Evolutionary conservation across 2,797 vertebrate species (phyloP).

Genomic region (Tragelaphus oryx): DNA sequence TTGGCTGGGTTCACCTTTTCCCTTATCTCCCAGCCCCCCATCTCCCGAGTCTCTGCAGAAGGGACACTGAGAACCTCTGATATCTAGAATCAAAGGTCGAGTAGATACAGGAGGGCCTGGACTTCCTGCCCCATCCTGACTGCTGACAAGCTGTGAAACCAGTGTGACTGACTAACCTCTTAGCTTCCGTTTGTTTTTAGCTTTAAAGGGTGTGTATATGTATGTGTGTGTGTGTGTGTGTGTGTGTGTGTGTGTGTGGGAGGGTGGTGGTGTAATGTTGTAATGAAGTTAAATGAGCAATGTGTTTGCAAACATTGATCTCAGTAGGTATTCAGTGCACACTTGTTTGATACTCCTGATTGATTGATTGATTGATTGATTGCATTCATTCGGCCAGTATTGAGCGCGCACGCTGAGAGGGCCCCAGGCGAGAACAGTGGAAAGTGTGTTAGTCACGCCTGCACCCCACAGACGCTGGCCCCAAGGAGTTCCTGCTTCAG

Average conservation of each 20-base stretch:
- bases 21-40: fast-evolving
- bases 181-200: neutral
- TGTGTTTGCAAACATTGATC: neutral
- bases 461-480: neutral
- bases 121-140: neutral
- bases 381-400: neutral
- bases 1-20: neutral
- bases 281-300: neutral
- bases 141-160: neutral
- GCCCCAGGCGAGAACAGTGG: neutral
- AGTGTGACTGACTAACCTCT: neutral
- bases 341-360: neutral
- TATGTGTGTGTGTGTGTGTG: neutral
- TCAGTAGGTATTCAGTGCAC: neutral
- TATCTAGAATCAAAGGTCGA: neutral
- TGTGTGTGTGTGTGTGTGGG: neutral
- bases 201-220: neutral
- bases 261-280: neutral
- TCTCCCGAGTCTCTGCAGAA: neutral
- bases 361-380: neutral
- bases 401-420: neutral
- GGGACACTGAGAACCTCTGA: neutral
- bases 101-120: neutral
- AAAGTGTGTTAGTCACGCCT: neutral
- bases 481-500: neutral